Percentiles rank a stretch among this genome's conserved stretches.
These are phyloP conservation scores for Conus ventricosus DNA, from an alignment of 1,140 invertebrate genomes.

Conservation along the genomic window DNA sequence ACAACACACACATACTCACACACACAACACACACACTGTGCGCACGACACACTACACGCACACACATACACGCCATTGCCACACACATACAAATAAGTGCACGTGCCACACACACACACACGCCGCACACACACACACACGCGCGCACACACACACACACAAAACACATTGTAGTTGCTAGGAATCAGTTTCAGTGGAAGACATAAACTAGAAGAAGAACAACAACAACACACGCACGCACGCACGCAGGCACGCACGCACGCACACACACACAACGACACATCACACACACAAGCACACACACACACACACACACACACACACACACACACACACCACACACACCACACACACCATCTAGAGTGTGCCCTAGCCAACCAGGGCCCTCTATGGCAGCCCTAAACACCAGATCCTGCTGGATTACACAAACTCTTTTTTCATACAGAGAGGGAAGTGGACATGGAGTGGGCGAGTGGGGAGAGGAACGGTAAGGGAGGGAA, in stretches of 20 bases:
- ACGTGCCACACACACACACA: neutral
- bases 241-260: neutral
- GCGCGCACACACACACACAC: neutral
- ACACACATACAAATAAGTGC: no score
- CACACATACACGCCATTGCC: neutral
- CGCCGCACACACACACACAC: neutral
- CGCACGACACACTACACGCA: neutral
- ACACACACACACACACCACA: slow-evolving; percentile 30
- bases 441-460: neutral
- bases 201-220: no score
- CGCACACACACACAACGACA: slow-evolving; percentile 18
- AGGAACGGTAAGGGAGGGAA: no score
- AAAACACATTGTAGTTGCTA: no score
- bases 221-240: no score
- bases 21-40: neutral
- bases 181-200: no score
- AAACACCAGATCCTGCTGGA: no score
- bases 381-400: no score
- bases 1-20: no score
- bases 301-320: slow-evolving; percentile 27
- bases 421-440: neutral
- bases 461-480: no score
- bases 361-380: no score
- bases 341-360: neutral
- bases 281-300: slow-evolving; percentile 22